A percentile compares a stretch with the other conserved stretches of the same genome.
Evolutionary conservation across 2,113 vertebrate species (phyloP).

Genomic region (Theristicus caerulescens): DNA sequence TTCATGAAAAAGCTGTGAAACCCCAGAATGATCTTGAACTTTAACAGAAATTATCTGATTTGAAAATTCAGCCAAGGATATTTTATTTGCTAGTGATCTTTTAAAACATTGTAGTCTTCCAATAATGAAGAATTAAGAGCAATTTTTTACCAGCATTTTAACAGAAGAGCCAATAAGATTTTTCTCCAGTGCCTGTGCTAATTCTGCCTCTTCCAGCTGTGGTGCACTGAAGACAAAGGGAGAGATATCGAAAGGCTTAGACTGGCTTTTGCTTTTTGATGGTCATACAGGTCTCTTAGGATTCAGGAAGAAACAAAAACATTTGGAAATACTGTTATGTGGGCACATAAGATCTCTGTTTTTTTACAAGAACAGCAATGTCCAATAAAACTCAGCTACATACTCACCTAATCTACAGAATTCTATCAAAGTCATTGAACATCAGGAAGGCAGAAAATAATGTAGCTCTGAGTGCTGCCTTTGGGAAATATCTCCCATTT

Average conservation of each 20-base stretch:
- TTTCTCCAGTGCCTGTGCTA: background rate
- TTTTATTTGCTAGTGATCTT: background rate
- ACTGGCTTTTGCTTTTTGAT: background rate
- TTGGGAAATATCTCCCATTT: background rate
- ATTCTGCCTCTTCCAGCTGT: background rate
- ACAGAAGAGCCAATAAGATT: background rate
- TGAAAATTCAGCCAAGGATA: background rate
- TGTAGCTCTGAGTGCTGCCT: background rate
- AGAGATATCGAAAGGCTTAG: background rate
- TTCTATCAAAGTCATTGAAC: background rate
- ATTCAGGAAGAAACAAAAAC: background rate
- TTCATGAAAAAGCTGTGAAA: background rate
- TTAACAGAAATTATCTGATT: background rate
- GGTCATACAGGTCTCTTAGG: background rate
- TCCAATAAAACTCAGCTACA: background rate
- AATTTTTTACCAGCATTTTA: background rate
- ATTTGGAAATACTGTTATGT: background rate
- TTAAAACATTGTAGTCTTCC: background rate
- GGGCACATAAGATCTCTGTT: background rate
- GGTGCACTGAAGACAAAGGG: background rate
- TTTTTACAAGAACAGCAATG: background rate
- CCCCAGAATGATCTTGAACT: background rate
- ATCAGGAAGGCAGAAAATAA: background rate
- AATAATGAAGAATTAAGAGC: background rate
- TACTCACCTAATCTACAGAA: background rate